Conservation (phyloP, 1,140 invertebrate species). For the Zaprionus lachaisei region DNA sequence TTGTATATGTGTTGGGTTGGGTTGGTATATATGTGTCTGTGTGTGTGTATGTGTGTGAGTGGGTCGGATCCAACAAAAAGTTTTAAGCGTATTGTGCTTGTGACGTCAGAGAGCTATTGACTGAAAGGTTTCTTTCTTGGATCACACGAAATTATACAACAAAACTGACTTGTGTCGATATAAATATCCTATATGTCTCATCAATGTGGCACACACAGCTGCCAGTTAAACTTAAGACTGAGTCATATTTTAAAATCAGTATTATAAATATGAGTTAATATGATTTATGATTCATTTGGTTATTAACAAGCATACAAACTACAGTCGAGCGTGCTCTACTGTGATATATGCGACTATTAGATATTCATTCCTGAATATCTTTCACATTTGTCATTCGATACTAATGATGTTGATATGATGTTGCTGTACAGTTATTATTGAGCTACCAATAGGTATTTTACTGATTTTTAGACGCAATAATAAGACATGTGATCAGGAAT, state of each 20-base stretch:
- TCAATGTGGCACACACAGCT: not conserved
- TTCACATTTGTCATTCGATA: too few relatives aligned
- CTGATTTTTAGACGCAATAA: too few relatives aligned
- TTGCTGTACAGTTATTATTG: too few relatives aligned
- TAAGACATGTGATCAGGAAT: too few relatives aligned
- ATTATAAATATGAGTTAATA: not conserved
- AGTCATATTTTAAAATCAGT: not conserved
- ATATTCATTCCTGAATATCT: too few relatives aligned
- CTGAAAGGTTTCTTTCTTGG: conserved; percentile 1
- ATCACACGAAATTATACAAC: not conserved
- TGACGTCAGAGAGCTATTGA: conserved; percentile 22
- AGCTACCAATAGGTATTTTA: too few relatives aligned
- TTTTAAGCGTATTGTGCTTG: conserved; percentile 2
- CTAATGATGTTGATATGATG: too few relatives aligned
- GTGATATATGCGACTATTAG: too few relatives aligned
- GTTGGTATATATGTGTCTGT: not conserved
- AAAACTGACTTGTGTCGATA: not conserved
- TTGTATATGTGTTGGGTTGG: not conserved
- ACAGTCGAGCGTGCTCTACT: too few relatives aligned
- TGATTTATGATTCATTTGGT: too few relatives aligned
- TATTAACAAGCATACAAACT: too few relatives aligned
- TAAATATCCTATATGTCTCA: not conserved
- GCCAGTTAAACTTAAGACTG: not conserved
- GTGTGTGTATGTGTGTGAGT: conserved; percentile 5
- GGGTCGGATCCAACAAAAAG: conserved; percentile 16